Conservation (phyloP, 2,797 vertebrate species). For the Sandelia bainsii region DNA sequence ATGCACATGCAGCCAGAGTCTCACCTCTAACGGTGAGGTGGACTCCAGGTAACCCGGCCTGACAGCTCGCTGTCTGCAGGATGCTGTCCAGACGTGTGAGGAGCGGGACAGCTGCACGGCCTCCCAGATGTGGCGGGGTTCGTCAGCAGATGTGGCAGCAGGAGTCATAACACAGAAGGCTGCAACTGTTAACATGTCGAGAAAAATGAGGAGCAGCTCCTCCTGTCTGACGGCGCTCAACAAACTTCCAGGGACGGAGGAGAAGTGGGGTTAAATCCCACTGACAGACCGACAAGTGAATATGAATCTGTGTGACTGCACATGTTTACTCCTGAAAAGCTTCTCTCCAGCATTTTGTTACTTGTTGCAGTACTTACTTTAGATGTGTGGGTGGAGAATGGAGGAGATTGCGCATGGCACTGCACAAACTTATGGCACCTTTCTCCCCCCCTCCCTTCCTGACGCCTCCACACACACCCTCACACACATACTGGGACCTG, state of each 20-base stretch:
- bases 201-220: slow-evolving; percentile 46
- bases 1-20: slow-evolving; percentile 51
- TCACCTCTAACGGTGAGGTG: slow-evolving; percentile 65
- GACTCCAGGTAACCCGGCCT: slow-evolving; percentile 75
- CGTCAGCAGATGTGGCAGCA: slow-evolving; percentile 68
- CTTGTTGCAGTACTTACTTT: slow-evolving; percentile 52
- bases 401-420: slow-evolving; percentile 75
- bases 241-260: slow-evolving; percentile 47
- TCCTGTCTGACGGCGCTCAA: slow-evolving; percentile 41
- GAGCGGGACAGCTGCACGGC: slow-evolving; percentile 62
- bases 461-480: slow-evolving; percentile 73
- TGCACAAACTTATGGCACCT: slow-evolving; percentile 79
- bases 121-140: slow-evolving; percentile 71
- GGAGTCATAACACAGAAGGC: slow-evolving; percentile 70
- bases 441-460: slow-evolving; percentile 36
- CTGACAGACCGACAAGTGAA: slow-evolving; percentile 45
- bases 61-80: slow-evolving; percentile 75
- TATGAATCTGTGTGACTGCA: slow-evolving; percentile 18
- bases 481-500: slow-evolving; percentile 68
- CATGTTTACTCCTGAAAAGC: slow-evolving; percentile 37
- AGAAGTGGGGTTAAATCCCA: slow-evolving; percentile 65
- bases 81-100: slow-evolving; percentile 63
- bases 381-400: slow-evolving; percentile 74
- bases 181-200: slow-evolving; percentile 72
- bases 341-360: slow-evolving; percentile 42